Percentiles rank a stretch among this genome's conserved stretches.
phyloP scores from a whole-genome alignment of 2,797 vertebrate genomes.

The Girardinus metallicus region DNA sequence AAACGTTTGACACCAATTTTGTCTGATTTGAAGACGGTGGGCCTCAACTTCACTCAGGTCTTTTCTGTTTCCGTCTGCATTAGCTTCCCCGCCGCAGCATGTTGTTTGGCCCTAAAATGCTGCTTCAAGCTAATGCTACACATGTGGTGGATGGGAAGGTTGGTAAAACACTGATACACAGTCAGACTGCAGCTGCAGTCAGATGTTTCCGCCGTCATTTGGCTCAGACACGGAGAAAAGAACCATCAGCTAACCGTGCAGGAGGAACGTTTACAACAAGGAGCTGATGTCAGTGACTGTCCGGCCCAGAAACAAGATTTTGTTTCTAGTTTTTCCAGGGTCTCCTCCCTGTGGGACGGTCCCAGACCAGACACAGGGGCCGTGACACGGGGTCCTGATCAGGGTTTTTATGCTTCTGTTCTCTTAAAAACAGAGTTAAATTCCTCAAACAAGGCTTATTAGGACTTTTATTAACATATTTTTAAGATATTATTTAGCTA shows the following conservation, averaged over 20 bases:
- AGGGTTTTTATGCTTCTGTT: neutral
- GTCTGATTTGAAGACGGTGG: too few relatives aligned
- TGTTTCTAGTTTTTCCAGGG: neutral
- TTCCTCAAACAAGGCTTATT: neutral
- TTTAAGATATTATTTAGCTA: neutral
- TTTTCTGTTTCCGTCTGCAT: too few relatives aligned
- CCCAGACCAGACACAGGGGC: neutral
- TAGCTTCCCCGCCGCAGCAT: neutral
- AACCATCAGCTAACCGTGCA: neutral
- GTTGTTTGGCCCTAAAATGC: neutral
- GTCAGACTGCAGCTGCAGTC: neutral
- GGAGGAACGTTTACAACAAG: neutral
- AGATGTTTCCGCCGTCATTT: too few relatives aligned
- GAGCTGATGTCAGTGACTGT: neutral
- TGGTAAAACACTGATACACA: neutral
- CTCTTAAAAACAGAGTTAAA: neutral
- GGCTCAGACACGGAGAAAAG: neutral
- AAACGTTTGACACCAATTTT: too few relatives aligned
- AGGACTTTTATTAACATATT: neutral
- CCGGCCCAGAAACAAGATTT: neutral
- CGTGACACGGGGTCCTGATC: neutral
- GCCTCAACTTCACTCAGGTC: too few relatives aligned
- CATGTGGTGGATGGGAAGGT: neutral
- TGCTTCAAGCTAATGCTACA: neutral
- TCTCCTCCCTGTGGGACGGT: neutral